phyloP scores from a whole-genome alignment of 2,888 invertebrate species.

The Drosophila putrida region DNA sequence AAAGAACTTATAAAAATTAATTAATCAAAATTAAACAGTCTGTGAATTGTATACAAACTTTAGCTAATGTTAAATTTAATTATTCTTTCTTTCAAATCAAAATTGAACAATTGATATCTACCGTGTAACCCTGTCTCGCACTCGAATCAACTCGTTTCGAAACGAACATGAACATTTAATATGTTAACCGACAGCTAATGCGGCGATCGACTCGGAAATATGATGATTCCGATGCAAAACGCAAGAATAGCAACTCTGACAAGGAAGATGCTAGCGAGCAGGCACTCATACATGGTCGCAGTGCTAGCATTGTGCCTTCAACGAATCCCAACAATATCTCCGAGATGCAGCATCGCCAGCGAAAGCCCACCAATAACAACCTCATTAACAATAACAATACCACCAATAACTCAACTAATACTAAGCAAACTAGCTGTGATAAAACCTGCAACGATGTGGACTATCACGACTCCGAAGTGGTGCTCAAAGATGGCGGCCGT shows the following conservation, averaged over 20 bases:
- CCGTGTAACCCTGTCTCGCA: slow-evolving; percentile 26
- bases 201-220: slow-evolving; percentile 64
- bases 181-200: slow-evolving; percentile 52
- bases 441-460: slow-evolving; percentile 64
- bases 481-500: slow-evolving; percentile 64
- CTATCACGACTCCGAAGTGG: slow-evolving; percentile 73
- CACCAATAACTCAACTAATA: slow-evolving; percentile 59
- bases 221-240: slow-evolving; percentile 81
- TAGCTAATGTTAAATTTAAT: slow-evolving; percentile 75
- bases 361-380: slow-evolving; percentile 70
- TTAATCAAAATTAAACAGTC: slow-evolving; percentile 20
- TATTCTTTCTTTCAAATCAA: slow-evolving; percentile 75
- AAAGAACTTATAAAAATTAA: slow-evolving; percentile 26
- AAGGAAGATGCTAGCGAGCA: slow-evolving; percentile 70
- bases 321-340: slow-evolving; percentile 50
- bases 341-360: slow-evolving; percentile 84
- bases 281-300: slow-evolving; percentile 66
- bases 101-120: slow-evolving; percentile 25
- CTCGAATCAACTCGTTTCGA: slow-evolving; percentile 17
- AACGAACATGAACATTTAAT: slow-evolving; percentile 12
- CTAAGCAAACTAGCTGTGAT: slow-evolving; percentile 74
- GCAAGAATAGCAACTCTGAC: slow-evolving; percentile 84
- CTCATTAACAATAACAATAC: slow-evolving; percentile 66
- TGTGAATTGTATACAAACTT: slow-evolving; percentile 47
- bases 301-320: slow-evolving; percentile 17